phyloP scores from a whole-genome alignment of 2,113 vertebrate species.

The Phyllostomus discolor region DNA sequence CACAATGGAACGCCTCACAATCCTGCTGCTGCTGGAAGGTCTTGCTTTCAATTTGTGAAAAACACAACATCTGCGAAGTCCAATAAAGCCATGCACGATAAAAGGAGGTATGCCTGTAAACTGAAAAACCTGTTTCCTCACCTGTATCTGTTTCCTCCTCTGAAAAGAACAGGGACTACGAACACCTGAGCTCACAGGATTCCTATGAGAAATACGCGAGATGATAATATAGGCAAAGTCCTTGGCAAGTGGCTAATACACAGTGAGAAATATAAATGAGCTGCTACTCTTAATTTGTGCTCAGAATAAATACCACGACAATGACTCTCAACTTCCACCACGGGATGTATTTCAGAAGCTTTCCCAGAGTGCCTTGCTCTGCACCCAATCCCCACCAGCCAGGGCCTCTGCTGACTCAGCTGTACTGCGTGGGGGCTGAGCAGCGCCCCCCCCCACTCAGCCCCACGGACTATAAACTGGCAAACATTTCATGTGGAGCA shows the following conservation, averaged over 20 bases:
- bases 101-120: not conserved
- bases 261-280: not conserved
- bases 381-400: not conserved
- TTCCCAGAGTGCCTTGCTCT: not conserved
- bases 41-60: not conserved
- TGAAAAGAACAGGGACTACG: slow-evolving; percentile 8
- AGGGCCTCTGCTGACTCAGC: not conserved
- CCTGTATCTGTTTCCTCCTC: not conserved
- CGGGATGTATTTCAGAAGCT: not conserved
- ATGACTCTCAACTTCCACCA: not conserved
- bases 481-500: not conserved
- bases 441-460: not conserved
- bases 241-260: not conserved
- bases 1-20: too few species aligned
- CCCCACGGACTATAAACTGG: not conserved
- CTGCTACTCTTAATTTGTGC: not conserved
- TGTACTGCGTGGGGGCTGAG: not conserved
- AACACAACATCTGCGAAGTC: not conserved
- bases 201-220: not conserved
- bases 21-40: not conserved
- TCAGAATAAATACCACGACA: slow-evolving; percentile 17
- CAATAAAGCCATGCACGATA: not conserved
- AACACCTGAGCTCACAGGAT: not conserved
- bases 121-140: not conserved
- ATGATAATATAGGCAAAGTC: not conserved